These are phyloP conservation scores for Xenopus laevis DNA, from an alignment of 2,113 vertebrate genomes.

Conservation along the genomic window DNA sequence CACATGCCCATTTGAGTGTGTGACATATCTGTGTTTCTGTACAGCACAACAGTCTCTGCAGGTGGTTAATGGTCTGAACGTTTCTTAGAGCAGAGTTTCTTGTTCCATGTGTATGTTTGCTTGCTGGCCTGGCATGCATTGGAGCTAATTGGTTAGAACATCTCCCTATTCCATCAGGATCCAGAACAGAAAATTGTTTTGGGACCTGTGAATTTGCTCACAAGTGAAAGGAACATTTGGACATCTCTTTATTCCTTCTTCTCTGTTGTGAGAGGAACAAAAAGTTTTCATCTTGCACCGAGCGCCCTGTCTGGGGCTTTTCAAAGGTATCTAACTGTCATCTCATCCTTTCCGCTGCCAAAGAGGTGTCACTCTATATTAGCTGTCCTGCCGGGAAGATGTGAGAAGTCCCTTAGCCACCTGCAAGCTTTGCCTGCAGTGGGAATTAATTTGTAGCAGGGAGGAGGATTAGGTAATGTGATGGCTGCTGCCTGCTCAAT, in stretches of 20 bases:
- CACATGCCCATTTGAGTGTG: no score
- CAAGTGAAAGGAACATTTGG: not conserved
- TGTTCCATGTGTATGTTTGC: no score
- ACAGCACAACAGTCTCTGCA: no score
- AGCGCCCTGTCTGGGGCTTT: constrained; percentile 25
- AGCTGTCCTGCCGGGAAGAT: constrained; percentile 25
- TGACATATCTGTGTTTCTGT: no score
- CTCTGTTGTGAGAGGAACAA: not conserved
- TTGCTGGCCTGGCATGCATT: no score
- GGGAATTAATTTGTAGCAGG: not conserved
- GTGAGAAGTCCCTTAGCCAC: constrained; percentile 12
- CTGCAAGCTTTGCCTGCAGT: not conserved
- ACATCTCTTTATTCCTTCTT: constrained; percentile 27
- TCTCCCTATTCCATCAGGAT: not conserved
- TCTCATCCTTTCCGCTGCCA: constrained; percentile 27
- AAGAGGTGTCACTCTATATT: constrained; percentile 30
- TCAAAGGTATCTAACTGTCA: constrained; percentile 31
- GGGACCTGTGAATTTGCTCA: constrained; percentile 10
- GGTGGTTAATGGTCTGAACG: no score
- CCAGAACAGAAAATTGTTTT: constrained; percentile 10
- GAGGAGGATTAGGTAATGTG: not conserved
- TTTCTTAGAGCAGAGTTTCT: no score
- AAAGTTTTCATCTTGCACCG: constrained; percentile 21
- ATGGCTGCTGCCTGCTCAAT: not conserved
- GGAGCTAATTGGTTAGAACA: not conserved